A percentile compares a stretch with the other conserved stretches of the same genome.
phyloP scores from a whole-genome alignment of 2,797 vertebrate species.

The Parotocinclus haroldoi region DNA sequence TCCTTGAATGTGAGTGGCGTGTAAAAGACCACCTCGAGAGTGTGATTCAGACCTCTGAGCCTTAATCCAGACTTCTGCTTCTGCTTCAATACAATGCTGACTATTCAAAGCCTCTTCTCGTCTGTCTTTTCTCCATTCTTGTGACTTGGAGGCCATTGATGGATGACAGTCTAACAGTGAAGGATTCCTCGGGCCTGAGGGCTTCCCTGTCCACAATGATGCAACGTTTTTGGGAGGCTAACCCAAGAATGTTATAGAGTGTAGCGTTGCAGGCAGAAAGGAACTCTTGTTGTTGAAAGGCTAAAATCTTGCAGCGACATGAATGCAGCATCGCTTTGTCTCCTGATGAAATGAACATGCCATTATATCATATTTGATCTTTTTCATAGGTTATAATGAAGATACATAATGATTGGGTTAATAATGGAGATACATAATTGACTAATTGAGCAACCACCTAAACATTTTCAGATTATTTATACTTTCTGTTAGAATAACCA shows the following conservation, averaged over 20 bases:
- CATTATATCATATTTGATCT: no score
- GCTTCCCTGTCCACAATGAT: constrained; percentile 57
- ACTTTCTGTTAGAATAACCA: no score
- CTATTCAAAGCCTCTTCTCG: constrained; percentile 50
- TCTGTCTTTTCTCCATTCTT: constrained; percentile 40
- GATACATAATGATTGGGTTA: no score
- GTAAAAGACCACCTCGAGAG: constrained; percentile 52
- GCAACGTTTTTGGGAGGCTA: constrained; percentile 55
- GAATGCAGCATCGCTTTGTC: no score
- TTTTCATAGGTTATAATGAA: no score
- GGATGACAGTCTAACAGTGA: constrained; percentile 56
- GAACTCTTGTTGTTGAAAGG: not conserved
- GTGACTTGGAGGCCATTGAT: constrained; percentile 52
- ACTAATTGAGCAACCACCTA: no score
- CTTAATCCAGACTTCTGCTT: constrained; percentile 48
- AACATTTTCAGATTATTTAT: no score
- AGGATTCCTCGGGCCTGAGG: constrained; percentile 39
- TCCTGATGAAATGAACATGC: no score
- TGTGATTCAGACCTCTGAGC: constrained; percentile 40
- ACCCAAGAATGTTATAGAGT: constrained; percentile 3
- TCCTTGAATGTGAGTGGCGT: constrained; percentile 41
- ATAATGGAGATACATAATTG: no score
- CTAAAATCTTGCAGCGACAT: no score
- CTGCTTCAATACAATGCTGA: constrained; percentile 54
- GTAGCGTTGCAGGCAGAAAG: not conserved